Base-by-base conservation (phyloP, 2,797 vertebrate genomes). In the Tangara arthus region DNA sequence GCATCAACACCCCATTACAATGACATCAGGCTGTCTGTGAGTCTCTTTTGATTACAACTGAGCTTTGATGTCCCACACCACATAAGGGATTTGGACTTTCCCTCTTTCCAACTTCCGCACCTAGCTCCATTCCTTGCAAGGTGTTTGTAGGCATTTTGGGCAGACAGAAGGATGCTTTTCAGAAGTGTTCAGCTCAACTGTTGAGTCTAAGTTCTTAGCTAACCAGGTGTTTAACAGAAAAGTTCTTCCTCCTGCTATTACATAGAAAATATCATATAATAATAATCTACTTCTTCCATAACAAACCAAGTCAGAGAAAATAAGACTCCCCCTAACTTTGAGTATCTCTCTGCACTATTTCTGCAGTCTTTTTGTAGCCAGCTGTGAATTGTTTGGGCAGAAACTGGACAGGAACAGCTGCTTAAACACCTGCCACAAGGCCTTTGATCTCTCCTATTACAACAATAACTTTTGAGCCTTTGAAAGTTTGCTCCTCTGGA, bases 401-500 rank as follows among this genome's bases (percentile, higher is more conserved):
- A 89, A 92, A 76, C 35, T 75, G 72, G 76, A 86, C 69, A 83
- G 72, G 66, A 95, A 76, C 83, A 93, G 76, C 81, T 95, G 87
- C 66, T 75, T 46, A 32, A 92, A 91, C 95, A 96, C 78, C 92
- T 94, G 91, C 64, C 91, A 20, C 16, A 63, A 94, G 63, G 68
- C 35, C 79, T 96, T 97, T 96, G 93, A 95, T 94, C 76, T 94
- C 65, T 82, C 27, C 44, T 66, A 30, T 35, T 65, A 11, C 41
- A 66, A 49, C 9, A 73, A 24, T 44, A 80, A n/a, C 32, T 82
- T 86, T 11, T 55, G 55, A 87, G 55, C 22, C 18, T 94, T 87
- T 82, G 56, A 66, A 93, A 91, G 20, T 56, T 82, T 89, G 19
- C 27, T 81, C 9, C 41, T 72, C 37, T 75, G 72, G 70, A 79